These are phyloP conservation scores for Alentia gelatinosa DNA, from an alignment of 2,888 invertebrate species.

Conservation along the genomic window DNA sequence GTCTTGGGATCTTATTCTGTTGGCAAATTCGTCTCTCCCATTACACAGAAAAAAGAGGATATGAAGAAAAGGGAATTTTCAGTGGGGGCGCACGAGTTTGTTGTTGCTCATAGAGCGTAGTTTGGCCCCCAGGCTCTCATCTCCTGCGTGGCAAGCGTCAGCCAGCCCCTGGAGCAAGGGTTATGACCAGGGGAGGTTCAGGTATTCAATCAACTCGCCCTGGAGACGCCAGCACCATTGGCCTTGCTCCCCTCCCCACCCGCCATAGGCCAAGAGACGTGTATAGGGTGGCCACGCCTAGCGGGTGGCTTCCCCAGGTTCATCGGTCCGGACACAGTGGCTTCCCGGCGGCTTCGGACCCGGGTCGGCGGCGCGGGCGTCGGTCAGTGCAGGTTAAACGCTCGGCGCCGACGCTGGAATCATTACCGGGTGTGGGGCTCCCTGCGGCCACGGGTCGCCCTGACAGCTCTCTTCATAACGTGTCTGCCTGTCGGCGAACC, in stretches of 20 bases:
- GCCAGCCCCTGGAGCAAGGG: not conserved
- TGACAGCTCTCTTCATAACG: slow-evolving; percentile 32
- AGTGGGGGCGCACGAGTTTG: no score
- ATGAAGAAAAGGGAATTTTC: no score
- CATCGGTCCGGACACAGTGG: not conserved
- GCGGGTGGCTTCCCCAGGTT: not conserved
- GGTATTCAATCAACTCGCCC: not conserved
- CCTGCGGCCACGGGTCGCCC: not conserved
- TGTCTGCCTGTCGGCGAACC: not conserved
- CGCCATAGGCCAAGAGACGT: not conserved
- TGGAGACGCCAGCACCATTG: not conserved
- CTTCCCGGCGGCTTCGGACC: not conserved
- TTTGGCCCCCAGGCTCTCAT: not conserved
- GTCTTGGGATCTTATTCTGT: no score
- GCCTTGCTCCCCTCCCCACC: not conserved
- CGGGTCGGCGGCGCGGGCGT: not conserved
- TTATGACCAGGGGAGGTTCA: not conserved
- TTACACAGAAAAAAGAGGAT: no score
- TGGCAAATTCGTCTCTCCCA: no score
- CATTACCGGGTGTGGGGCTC: not conserved
- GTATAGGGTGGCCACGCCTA: not conserved
- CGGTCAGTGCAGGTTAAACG: not conserved
- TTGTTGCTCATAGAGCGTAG: not conserved
- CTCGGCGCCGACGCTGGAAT: not conserved
- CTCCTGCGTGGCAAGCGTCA: not conserved